Conservation (phyloP, 2,797 vertebrate species). For the Sebastes matsubarae region DNA sequence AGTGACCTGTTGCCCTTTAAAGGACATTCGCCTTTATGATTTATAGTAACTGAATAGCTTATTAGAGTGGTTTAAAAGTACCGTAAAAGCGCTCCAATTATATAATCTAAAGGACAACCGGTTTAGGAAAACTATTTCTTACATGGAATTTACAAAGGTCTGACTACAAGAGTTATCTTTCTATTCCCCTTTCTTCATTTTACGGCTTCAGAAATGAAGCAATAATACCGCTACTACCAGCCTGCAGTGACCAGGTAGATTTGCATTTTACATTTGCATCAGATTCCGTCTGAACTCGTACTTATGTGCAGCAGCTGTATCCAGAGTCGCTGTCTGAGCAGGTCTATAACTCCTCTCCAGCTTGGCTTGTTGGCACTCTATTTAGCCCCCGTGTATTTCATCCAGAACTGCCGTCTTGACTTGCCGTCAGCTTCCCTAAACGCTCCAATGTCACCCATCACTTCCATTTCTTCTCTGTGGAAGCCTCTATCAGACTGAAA, state of each 20-base stretch:
- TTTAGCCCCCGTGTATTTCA: slow-evolving; percentile 34
- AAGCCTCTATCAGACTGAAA: slow-evolving; percentile 14
- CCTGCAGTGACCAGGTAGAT: neutral
- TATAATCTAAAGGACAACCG: slow-evolving; percentile 38
- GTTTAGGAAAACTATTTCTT: slow-evolving; percentile 33
- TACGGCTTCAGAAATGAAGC: slow-evolving; percentile 16
- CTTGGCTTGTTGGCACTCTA: slow-evolving; percentile 5
- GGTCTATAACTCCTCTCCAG: slow-evolving; percentile 28
- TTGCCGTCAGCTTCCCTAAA: slow-evolving; percentile 23
- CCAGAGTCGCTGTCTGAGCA: slow-evolving; percentile 9
- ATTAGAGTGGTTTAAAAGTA: slow-evolving; percentile 35
- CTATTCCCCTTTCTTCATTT: slow-evolving; percentile 7
- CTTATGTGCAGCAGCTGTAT: slow-evolving; percentile 3
- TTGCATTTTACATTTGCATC: slow-evolving; percentile 35
- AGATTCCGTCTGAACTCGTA: slow-evolving; percentile 20
- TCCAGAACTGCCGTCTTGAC: slow-evolving; percentile 32
- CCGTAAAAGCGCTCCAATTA: slow-evolving; percentile 31
- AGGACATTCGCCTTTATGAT: slow-evolving; percentile 62
- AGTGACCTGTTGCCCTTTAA: slow-evolving; percentile 67
- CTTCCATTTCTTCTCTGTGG: neutral
- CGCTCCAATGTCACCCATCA: slow-evolving; percentile 11
- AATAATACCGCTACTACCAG: neutral
- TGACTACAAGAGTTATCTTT: slow-evolving; percentile 4
- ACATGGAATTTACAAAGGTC: slow-evolving; percentile 18
- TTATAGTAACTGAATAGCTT: slow-evolving; percentile 53